Percentiles rank a stretch among this genome's conserved stretches.
Evolutionary conservation across 2,888 invertebrate genomes (phyloP).

Genomic region (Heteropelma amictum): DNA sequence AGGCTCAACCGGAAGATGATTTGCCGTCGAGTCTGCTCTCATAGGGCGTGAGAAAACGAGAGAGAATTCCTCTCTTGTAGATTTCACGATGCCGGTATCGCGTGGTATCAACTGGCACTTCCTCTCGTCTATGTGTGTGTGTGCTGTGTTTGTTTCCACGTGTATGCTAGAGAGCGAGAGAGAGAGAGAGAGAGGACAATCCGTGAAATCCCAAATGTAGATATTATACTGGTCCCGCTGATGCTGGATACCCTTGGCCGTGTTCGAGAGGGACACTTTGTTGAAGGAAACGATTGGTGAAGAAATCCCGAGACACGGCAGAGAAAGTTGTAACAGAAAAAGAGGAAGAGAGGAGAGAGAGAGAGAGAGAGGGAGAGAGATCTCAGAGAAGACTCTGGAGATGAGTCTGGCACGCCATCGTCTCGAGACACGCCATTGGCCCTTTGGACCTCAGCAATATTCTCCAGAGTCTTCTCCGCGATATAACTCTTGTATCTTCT

Average conservation of each 20-base stretch:
- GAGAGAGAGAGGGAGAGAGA: neutral
- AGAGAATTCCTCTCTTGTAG: constrained; percentile 8
- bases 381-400: constrained; percentile 28
- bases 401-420: constrained; percentile 59
- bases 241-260: constrained; percentile 46
- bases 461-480: constrained; percentile 29
- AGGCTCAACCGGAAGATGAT: neutral
- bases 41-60: constrained; percentile 47
- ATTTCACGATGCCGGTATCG: neutral
- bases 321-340: neutral
- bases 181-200: neutral
- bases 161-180: neutral
- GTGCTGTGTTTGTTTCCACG: too few species aligned
- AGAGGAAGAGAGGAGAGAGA: neutral
- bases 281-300: constrained; percentile 36
- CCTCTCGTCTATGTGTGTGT: too few species aligned
- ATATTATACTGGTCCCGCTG: constrained; percentile 60
- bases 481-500: neutral
- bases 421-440: constrained; percentile 60
- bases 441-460: constrained; percentile 43
- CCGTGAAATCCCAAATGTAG: constrained; percentile 70
- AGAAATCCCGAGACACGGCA: constrained; percentile 27
- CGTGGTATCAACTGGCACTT: constrained; percentile 20
- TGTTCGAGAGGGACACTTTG: constrained; percentile 52
- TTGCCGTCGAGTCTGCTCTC: constrained; percentile 6